Evolutionary conservation across 2,113 vertebrate genomes (phyloP).

Genomic region (Leptobrachium ailaonicum): DNA sequence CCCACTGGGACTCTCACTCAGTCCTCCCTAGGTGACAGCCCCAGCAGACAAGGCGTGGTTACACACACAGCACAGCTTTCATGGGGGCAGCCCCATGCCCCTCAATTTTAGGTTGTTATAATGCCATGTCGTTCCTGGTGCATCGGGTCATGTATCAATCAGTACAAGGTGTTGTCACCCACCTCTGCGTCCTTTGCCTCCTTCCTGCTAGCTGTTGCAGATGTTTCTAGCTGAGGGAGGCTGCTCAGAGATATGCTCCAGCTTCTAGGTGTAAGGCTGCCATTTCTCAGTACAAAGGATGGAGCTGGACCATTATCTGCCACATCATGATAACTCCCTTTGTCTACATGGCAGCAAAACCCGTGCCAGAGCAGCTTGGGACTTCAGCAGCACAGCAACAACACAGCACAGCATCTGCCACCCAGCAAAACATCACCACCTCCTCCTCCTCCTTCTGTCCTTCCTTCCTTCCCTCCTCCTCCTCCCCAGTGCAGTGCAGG

Average conservation of each 20-base stretch:
- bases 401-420: slow-evolving; percentile 23
- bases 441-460: neutral
- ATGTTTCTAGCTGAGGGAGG: neutral
- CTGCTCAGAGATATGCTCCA: neutral
- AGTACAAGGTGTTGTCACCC: neutral
- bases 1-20: slow-evolving; percentile 1
- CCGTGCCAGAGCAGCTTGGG: neutral
- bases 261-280: neutral
- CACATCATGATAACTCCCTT: neutral
- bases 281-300: neutral
- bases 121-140: neutral
- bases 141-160: too few relatives aligned
- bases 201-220: slow-evolving; percentile 9
- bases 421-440: slow-evolving; percentile 9
- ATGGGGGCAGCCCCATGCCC: neutral
- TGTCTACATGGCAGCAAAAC: slow-evolving; percentile 8
- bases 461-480: slow-evolving; percentile 14
- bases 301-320: neutral
- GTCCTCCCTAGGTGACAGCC: neutral
- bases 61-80: slow-evolving; percentile 9
- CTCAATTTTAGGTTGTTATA: neutral
- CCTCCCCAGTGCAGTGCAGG: slow-evolving; percentile 34
- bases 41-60: neutral
- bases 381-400: slow-evolving; percentile 18
- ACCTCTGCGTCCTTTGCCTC: slow-evolving; percentile 8